Evolutionary conservation across 2,888 invertebrate genomes (phyloP).

Genomic region (Colletes collaris): DNA sequence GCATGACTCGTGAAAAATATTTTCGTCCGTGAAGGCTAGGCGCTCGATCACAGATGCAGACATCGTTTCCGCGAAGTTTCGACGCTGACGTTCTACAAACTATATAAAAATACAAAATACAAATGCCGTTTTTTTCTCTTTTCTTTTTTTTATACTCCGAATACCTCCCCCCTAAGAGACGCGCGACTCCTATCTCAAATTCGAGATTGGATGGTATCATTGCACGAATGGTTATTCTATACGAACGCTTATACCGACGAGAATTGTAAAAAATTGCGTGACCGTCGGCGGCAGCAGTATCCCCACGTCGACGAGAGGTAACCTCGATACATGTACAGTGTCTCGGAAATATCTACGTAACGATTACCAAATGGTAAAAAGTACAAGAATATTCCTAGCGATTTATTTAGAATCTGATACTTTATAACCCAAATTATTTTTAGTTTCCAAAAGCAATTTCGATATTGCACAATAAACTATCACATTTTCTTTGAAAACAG

Average conservation of each 20-base stretch:
- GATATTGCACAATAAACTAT: no score
- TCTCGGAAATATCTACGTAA: no score
- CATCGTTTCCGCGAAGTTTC: slow-evolving; percentile 42
- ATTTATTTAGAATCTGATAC: no score
- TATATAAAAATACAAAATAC: slow-evolving; percentile 82
- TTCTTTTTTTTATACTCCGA: background rate
- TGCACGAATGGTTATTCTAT: slow-evolving; percentile 30
- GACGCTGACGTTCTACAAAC: slow-evolving; percentile 74
- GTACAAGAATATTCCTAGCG: no score
- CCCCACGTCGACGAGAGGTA: background rate
- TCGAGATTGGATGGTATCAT: slow-evolving; percentile 41
- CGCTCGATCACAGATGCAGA: slow-evolving; percentile 59
- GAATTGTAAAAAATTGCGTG: slow-evolving; percentile 36
- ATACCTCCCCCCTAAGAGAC: slow-evolving; percentile 18
- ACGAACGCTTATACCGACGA: slow-evolving; percentile 3
- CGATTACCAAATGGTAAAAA: no score
- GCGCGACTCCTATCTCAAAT: slow-evolving; percentile 16
- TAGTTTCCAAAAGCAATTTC: no score
- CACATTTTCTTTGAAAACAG: no score
- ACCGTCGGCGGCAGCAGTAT: slow-evolving; percentile 29
- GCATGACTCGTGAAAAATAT: slow-evolving; percentile 29
- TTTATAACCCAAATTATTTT: no score
- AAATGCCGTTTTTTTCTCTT: slow-evolving; percentile 66
- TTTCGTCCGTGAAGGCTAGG: slow-evolving; percentile 52
- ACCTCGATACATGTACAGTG: background rate